Percentiles rank a stretch among this genome's conserved stretches.
phyloP scores from a whole-genome alignment of 2,113 vertebrate genomes.

The Arenaria interpres region DNA sequence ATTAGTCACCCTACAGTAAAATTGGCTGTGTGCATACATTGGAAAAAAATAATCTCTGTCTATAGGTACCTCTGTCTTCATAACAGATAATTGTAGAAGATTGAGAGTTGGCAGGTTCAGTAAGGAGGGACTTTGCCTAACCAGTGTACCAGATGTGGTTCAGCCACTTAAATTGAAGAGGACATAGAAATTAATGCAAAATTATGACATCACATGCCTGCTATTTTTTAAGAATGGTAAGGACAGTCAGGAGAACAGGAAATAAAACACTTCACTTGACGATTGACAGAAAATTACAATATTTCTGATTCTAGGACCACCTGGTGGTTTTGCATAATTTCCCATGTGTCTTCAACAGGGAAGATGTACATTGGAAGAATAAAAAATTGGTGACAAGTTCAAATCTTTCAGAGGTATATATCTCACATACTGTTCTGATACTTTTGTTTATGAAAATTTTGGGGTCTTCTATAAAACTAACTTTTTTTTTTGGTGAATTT shows the following conservation, averaged over 20 bases:
- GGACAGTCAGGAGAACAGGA: not conserved
- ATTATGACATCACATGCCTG: not conserved
- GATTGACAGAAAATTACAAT: not conserved
- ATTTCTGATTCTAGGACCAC: not conserved
- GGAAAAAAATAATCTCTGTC: not conserved
- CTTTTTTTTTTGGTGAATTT: not conserved
- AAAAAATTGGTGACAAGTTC: not conserved
- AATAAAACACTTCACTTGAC: not conserved
- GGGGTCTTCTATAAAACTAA: not conserved
- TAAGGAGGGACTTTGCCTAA: not conserved
- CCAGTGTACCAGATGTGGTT: not conserved
- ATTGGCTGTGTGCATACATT: constrained; percentile 26
- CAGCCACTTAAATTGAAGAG: constrained; percentile 1
- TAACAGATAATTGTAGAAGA: constrained; percentile 10
- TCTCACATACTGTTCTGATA: not conserved
- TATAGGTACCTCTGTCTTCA: constrained; percentile 14
- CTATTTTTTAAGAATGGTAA: constrained; percentile 6
- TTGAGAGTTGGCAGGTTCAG: not conserved
- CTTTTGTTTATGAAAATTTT: not conserved
- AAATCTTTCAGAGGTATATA: not conserved
- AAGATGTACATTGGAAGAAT: not conserved
- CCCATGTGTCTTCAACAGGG: not conserved
- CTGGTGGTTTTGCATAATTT: not conserved
- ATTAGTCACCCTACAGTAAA: constrained; percentile 61
- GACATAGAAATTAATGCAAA: constrained; percentile 4